These are phyloP conservation scores for Drosophila eohydei DNA, from an alignment of 2,888 invertebrate species.

Conservation along the genomic window DNA sequence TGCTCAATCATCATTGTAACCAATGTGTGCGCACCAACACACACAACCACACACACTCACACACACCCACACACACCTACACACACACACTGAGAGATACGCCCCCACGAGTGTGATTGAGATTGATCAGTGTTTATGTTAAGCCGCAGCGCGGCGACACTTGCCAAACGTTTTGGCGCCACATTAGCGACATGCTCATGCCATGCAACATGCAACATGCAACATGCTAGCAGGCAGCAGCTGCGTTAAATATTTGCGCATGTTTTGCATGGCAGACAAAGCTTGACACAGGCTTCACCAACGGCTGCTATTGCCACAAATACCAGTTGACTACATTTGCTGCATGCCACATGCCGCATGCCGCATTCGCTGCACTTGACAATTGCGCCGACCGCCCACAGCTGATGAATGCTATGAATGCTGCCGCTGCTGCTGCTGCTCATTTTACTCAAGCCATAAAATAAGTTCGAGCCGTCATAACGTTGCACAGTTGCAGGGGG, in stretches of 20 bases:
- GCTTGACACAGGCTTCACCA: constrained; percentile 21
- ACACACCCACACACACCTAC: constrained; percentile 17
- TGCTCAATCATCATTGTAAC: constrained; percentile 46
- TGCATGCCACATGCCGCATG: constrained; percentile 15
- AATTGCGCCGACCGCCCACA: constrained; percentile 35
- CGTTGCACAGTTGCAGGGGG: constrained; percentile 39
- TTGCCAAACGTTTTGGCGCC: constrained; percentile 29
- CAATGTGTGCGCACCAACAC: constrained; percentile 23
- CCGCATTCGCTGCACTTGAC: constrained; percentile 20
- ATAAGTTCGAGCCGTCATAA: constrained; percentile 57
- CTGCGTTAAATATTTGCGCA: constrained; percentile 42
- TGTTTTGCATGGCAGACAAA: constrained; percentile 38
- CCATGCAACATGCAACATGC: constrained; percentile 23
- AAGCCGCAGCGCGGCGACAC: constrained; percentile 35
- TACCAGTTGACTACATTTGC: constrained; percentile 25
- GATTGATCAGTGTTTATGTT: constrained; percentile 59
- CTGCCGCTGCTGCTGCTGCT: constrained; percentile 5
- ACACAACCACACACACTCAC: constrained; percentile 18
- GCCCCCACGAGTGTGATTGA: constrained; percentile 26
- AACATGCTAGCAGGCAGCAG: constrained; percentile 22
- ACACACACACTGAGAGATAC: not conserved
- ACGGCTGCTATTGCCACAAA: constrained; percentile 3
- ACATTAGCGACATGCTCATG: constrained; percentile 23
- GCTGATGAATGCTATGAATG: not conserved
- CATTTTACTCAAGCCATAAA: constrained; percentile 45